Conservation (phyloP, 53 echinoderm and acorn worm genomes). For the Mesocentrotus franciscanus region DNA sequence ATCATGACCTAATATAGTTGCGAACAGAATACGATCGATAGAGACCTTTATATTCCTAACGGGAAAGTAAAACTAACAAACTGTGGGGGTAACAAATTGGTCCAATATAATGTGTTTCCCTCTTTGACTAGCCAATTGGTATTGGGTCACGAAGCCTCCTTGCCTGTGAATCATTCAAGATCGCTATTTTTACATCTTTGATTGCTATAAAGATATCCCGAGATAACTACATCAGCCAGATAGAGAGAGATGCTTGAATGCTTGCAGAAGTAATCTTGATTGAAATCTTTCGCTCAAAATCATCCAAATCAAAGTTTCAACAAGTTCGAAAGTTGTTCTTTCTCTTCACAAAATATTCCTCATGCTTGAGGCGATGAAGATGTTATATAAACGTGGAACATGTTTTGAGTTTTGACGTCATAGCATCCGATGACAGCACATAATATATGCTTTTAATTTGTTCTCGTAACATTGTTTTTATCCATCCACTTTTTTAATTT, state of each 20-base stretch:
- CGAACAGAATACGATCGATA: background rate
- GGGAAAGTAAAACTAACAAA: background rate
- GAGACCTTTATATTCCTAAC: background rate
- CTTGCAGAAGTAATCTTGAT: background rate
- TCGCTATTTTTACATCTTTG: conserved; percentile 11
- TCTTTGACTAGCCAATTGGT: background rate
- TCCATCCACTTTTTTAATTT: background rate
- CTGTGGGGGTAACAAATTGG: background rate
- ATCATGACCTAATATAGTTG: background rate
- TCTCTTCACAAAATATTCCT: background rate
- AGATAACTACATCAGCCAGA: background rate
- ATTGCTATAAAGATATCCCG: background rate
- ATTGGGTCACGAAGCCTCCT: background rate
- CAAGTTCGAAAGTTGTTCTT: background rate
- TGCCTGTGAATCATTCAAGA: background rate
- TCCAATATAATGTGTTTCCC: conserved; percentile 14
- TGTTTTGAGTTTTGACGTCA: background rate
- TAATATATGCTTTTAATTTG: background rate
- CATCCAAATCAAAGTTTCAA: conserved; percentile 12
- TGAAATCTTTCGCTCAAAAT: conserved; percentile 11
- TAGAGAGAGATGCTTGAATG: background rate
- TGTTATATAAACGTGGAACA: background rate
- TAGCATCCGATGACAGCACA: background rate
- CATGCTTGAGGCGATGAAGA: background rate
- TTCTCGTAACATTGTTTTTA: background rate